phyloP scores from a whole-genome alignment of 2,888 invertebrate genomes.

The Phorcus lineatus region DNA sequence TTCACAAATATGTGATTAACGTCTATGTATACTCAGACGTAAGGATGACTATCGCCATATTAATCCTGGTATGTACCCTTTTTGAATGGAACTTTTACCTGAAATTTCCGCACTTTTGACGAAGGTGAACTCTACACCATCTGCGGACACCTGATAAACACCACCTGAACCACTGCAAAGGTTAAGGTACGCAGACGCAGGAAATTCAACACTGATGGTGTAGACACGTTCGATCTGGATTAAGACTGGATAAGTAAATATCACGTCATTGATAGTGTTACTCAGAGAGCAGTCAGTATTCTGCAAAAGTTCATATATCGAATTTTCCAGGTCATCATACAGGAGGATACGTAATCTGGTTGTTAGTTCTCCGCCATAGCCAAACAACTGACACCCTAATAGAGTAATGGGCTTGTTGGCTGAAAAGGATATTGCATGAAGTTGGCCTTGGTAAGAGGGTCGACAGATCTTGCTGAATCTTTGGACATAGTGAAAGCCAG shows the following conservation, averaged over 20 bases:
- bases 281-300: background rate
- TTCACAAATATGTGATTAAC: too few relatives aligned
- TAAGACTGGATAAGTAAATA: background rate
- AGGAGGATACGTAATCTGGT: background rate
- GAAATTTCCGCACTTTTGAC: background rate
- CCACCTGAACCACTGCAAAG: background rate
- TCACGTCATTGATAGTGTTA: background rate
- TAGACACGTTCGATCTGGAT: background rate
- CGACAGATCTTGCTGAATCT: background rate
- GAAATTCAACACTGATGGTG: background rate
- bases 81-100: too few relatives aligned
- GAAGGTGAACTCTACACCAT: background rate
- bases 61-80: too few relatives aligned
- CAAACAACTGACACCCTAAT: background rate
- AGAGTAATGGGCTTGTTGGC: background rate
- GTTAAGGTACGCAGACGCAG: background rate
- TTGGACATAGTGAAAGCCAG: background rate
- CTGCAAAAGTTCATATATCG: background rate
- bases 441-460: background rate
- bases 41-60: too few relatives aligned
- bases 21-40: too few relatives aligned
- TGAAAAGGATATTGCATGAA: background rate
- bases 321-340: background rate
- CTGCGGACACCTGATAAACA: background rate
- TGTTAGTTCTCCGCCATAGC: background rate